These are phyloP conservation scores for Erebia epiphron DNA, from an alignment of 2,888 invertebrate species.

Conservation along the genomic window DNA sequence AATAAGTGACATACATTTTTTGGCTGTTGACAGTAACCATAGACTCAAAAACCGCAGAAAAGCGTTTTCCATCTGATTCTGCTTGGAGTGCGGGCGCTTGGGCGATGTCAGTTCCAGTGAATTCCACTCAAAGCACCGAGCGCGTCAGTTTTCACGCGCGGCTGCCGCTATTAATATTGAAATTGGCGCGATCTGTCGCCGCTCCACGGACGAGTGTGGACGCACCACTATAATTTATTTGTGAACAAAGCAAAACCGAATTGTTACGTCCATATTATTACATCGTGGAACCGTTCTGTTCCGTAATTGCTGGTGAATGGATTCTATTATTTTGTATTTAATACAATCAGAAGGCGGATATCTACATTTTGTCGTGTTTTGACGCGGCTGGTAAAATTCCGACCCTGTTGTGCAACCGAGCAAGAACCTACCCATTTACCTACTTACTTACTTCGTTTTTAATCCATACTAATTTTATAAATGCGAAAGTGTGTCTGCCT, in stretches of 20 bases:
- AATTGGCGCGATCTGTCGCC: slow-evolving; percentile 80
- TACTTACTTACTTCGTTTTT: background rate
- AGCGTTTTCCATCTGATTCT: no score
- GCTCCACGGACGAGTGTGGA: slow-evolving; percentile 56
- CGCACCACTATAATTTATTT: slow-evolving; percentile 65
- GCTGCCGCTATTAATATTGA: slow-evolving; percentile 79
- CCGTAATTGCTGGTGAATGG: slow-evolving; percentile 46
- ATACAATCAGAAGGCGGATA: slow-evolving; percentile 31
- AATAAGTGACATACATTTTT: no score
- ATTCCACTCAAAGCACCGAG: slow-evolving; percentile 45
- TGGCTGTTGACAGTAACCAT: no score
- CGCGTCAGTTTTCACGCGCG: slow-evolving; percentile 77
- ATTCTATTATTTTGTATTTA: slow-evolving; percentile 39
- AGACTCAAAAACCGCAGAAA: no score
- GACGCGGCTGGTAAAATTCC: background rate
- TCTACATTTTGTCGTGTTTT: slow-evolving; percentile 13
- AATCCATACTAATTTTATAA: no score
- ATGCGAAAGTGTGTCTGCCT: no score
- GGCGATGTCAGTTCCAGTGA: slow-evolving; percentile 30
- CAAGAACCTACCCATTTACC: background rate
- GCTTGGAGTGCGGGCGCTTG: no score
- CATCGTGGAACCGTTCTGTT: slow-evolving; percentile 50
- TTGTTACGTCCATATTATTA: slow-evolving; percentile 41
- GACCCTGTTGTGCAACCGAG: background rate
- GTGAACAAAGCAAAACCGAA: slow-evolving; percentile 55